Evolutionary conservation across 1,140 invertebrate species (phyloP).

Genomic region (Cylas formicarius): DNA sequence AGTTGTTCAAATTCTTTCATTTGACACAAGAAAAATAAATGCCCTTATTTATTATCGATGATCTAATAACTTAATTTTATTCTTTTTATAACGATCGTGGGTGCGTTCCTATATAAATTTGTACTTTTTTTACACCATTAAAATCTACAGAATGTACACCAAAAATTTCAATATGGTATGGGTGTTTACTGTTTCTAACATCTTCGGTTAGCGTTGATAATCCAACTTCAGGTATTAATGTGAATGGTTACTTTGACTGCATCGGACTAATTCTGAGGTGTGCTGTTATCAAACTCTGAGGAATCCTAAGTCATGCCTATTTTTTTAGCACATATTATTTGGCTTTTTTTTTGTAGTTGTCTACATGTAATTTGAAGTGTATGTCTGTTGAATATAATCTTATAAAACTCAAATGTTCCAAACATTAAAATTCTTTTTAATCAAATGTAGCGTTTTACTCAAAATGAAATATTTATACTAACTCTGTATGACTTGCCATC

Average conservation of each 20-base stretch:
- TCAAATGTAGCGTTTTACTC: too few relatives aligned
- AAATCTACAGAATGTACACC: not conserved
- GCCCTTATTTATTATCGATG: too few relatives aligned
- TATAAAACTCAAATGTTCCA: conserved; percentile 33
- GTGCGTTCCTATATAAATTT: too few relatives aligned
- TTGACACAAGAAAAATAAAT: too few relatives aligned
- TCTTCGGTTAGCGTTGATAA: conserved; percentile 14
- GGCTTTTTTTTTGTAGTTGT: conserved; percentile 29
- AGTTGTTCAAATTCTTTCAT: too few relatives aligned
- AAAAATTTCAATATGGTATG: conserved; percentile 10
- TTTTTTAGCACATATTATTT: conserved; percentile 21
- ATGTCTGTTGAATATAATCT: conserved; percentile 33
- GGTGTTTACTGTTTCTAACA: conserved; percentile 23
- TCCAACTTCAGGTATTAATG: not conserved
- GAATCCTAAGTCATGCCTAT: conserved; percentile 14
- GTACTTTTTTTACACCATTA: too few relatives aligned
- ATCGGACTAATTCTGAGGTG: conserved; percentile 15
- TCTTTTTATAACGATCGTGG: too few relatives aligned
- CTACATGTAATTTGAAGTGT: conserved; percentile 30
- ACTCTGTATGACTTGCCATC: too few relatives aligned
- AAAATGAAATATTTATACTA: too few relatives aligned
- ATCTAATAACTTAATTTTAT: too few relatives aligned
- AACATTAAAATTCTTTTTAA: conserved; percentile 31
- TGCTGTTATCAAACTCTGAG: too few relatives aligned
- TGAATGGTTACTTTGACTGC: conserved; percentile 7